A percentile compares a stretch with the other conserved stretches of the same genome.
Evolutionary conservation across 2,888 invertebrate genomes (phyloP).

Genomic region (Suillia variegata): DNA sequence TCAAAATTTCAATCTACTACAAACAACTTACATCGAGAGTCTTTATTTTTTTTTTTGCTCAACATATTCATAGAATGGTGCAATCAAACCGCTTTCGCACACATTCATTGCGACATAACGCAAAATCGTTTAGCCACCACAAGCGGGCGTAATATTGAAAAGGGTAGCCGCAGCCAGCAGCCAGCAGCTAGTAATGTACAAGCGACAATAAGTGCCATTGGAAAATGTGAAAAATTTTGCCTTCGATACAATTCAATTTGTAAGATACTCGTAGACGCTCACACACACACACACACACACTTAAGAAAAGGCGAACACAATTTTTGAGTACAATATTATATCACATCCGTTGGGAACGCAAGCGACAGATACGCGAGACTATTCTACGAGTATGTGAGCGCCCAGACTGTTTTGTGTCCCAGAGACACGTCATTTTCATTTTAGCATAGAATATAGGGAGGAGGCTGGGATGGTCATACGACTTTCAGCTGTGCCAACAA

Average conservation of each 20-base stretch:
- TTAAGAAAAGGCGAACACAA: not conserved
- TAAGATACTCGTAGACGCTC: too few relatives aligned
- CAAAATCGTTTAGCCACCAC: too few relatives aligned
- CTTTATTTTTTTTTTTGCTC: too few relatives aligned
- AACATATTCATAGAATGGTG: not conserved
- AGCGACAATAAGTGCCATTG: not conserved
- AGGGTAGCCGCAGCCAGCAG: not conserved
- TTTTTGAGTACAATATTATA: constrained; percentile 33
- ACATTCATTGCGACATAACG: too few relatives aligned
- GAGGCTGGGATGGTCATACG: not conserved
- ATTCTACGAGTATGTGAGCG: not conserved
- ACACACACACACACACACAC: too few relatives aligned
- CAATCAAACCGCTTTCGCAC: not conserved
- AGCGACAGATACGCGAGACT: not conserved
- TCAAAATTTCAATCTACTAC: not conserved
- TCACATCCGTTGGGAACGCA: constrained; percentile 40
- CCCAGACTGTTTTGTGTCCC: not conserved
- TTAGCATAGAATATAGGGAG: not conserved
- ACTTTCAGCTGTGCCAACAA: constrained; percentile 4
- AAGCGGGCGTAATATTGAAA: not conserved
- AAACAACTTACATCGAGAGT: not conserved
- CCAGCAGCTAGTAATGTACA: not conserved
- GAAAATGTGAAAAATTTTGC: not conserved
- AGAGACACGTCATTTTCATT: not conserved
- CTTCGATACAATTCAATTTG: not conserved